Evolutionary conservation across 1,140 invertebrate species (phyloP).

Genomic region (Centruroides sculpturatus): DNA sequence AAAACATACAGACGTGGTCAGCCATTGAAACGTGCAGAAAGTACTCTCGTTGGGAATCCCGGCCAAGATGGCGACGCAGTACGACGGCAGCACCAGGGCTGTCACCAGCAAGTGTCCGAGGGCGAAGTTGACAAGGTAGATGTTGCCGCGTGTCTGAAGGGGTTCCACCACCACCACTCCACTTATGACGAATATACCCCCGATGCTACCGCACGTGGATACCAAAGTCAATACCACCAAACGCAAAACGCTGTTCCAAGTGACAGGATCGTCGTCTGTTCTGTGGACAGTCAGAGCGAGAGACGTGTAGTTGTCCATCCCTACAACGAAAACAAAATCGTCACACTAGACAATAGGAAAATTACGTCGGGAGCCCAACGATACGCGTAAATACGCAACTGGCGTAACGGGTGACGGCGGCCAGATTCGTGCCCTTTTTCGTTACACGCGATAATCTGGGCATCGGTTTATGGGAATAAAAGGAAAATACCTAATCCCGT

Average conservation of each 20-base stretch:
- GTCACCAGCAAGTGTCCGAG: slow-evolving; percentile 57
- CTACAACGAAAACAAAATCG: no score
- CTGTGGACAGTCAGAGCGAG: no score
- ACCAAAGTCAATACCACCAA: slow-evolving; percentile 48
- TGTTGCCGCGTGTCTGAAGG: slow-evolving; percentile 39
- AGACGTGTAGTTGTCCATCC: no score
- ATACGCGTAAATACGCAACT: no score
- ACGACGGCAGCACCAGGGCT: slow-evolving; percentile 50
- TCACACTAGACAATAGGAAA: no score
- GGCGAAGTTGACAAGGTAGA: slow-evolving; percentile 59
- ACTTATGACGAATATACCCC: slow-evolving; percentile 59
- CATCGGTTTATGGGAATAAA: no score
- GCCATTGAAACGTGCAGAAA: slow-evolving; percentile 51
- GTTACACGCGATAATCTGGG: no score
- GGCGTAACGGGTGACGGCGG: no score
- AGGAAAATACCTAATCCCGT: no score
- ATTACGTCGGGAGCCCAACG: no score
- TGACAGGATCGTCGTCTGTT: no score
- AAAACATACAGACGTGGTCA: slow-evolving; percentile 45
- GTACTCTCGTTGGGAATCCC: slow-evolving; percentile 40
- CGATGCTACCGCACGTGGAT: slow-evolving; percentile 49
- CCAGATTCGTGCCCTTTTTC: no score
- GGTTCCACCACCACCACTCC: slow-evolving; percentile 36
- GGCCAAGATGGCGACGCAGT: slow-evolving; percentile 43
- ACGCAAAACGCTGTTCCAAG: slow-evolving; percentile 48